Evolutionary conservation across 2,797 vertebrate species (phyloP).

Genomic region (Hydrocynus forskahlii): DNA sequence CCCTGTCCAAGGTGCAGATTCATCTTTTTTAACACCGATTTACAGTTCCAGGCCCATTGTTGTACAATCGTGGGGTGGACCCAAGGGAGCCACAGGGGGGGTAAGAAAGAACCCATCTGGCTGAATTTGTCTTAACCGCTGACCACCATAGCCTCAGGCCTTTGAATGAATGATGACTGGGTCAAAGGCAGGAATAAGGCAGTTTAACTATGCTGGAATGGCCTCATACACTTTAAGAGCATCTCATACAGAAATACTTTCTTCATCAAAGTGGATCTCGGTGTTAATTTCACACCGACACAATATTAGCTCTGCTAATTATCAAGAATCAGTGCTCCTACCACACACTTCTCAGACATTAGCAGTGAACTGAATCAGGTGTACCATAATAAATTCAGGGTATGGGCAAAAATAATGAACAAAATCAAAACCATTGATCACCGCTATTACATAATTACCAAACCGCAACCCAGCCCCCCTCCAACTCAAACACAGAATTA

Average conservation of each 20-base stretch:
- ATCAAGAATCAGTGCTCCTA: too few species aligned
- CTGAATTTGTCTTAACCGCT: slow-evolving; percentile 44
- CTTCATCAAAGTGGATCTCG: background rate
- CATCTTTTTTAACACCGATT: slow-evolving; percentile 48
- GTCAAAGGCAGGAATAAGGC: slow-evolving; percentile 30
- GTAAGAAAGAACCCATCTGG: slow-evolving; percentile 35
- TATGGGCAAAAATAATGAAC: too few species aligned
- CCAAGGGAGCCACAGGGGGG: slow-evolving; percentile 50
- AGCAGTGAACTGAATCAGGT: too few species aligned
- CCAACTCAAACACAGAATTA: too few species aligned
- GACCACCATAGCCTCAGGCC: slow-evolving; percentile 22
- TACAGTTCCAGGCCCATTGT: slow-evolving; percentile 67
- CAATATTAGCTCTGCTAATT: too few species aligned
- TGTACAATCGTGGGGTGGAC: slow-evolving; percentile 64
- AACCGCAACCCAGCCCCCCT: too few species aligned
- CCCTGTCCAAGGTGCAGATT: slow-evolving; percentile 70
- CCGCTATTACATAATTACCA: too few species aligned
- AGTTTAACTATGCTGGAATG: slow-evolving; percentile 30
- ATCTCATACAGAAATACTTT: background rate
- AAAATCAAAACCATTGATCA: too few species aligned
- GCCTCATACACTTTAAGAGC: slow-evolving; percentile 2
- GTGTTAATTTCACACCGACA: background rate
- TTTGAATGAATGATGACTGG: slow-evolving; percentile 19
- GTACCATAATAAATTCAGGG: too few species aligned
- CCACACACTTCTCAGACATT: too few species aligned